Conservation (phyloP, 2,113 vertebrate species). For the Erythrocercus mccallii region DNA sequence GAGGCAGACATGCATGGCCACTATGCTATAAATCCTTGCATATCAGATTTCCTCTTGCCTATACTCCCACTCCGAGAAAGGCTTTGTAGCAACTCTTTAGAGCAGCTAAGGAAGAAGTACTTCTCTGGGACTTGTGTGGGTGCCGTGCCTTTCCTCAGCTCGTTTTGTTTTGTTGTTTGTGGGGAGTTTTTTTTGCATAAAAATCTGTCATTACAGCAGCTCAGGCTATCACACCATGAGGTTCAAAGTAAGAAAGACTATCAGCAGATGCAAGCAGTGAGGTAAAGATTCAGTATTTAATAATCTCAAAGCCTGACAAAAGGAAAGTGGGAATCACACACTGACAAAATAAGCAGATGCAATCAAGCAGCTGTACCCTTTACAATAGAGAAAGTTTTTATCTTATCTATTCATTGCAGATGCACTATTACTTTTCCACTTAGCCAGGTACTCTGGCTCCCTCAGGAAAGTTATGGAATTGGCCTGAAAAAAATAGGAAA, state of each 20-base stretch:
- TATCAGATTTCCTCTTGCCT: background rate
- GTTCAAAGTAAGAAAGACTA: conserved; percentile 7
- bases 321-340: background rate
- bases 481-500: background rate
- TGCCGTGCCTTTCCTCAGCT: background rate
- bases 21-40: background rate
- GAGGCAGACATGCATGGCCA: background rate
- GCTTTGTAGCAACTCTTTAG: background rate
- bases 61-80: background rate
- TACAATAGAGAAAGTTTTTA: background rate
- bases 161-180: background rate
- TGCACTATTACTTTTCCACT: conserved; percentile 7
- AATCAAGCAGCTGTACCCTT: conserved; percentile 16
- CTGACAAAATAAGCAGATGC: conserved; percentile 23
- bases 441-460: background rate
- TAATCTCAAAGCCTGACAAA: background rate
- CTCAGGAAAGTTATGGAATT: background rate
- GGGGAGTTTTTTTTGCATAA: background rate
- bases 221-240: background rate
- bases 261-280: background rate
- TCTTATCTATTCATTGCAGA: conserved; percentile 30
- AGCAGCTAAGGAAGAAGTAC: background rate
- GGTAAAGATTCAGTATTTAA: background rate
- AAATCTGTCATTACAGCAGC: background rate
- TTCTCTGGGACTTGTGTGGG: background rate